phyloP scores from a whole-genome alignment of 2,888 invertebrate genomes.

The Melanotus villosus region DNA sequence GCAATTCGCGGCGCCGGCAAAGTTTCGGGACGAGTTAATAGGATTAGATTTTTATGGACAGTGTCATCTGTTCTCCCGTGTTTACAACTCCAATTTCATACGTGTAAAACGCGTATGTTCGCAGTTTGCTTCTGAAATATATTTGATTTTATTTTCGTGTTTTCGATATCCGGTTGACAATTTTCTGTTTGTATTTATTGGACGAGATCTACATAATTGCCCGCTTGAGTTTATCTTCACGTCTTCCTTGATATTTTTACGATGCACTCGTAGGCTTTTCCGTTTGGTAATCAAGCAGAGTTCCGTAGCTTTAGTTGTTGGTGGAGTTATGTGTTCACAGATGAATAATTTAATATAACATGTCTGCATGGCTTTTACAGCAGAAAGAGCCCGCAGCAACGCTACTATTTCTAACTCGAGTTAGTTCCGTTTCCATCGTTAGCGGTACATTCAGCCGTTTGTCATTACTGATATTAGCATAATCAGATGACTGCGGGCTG shows the following conservation, averaged over 20 bases:
- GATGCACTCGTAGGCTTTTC: slow-evolving; percentile 23
- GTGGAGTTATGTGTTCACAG: slow-evolving; percentile 35
- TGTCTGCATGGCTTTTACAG: slow-evolving; percentile 40
- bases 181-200: slow-evolving; percentile 21
- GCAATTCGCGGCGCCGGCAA: slow-evolving; percentile 60
- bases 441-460: slow-evolving; percentile 45
- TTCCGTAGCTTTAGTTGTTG: slow-evolving; percentile 20
- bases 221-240: slow-evolving; percentile 23
- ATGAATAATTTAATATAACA: slow-evolving; percentile 46
- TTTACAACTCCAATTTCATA: slow-evolving; percentile 61
- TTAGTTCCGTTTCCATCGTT: slow-evolving; percentile 47
- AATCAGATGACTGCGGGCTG: slow-evolving; percentile 46
- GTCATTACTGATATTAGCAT: slow-evolving; percentile 47
- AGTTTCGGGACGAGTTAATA: slow-evolving; percentile 65
- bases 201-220: slow-evolving; percentile 36
- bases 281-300: slow-evolving; percentile 32
- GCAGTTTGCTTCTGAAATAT: slow-evolving; percentile 35
- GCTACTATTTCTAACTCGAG: slow-evolving; percentile 43
- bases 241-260: neutral
- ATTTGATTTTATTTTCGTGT: slow-evolving; percentile 36
- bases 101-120: slow-evolving; percentile 51
- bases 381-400: slow-evolving; percentile 33
- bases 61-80: slow-evolving; percentile 65
- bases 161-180: slow-evolving; percentile 25
- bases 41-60: slow-evolving; percentile 68